Evolutionary conservation across 2,888 invertebrate species (phyloP).

Genomic region (Thecocarcelia acutangulata): DNA sequence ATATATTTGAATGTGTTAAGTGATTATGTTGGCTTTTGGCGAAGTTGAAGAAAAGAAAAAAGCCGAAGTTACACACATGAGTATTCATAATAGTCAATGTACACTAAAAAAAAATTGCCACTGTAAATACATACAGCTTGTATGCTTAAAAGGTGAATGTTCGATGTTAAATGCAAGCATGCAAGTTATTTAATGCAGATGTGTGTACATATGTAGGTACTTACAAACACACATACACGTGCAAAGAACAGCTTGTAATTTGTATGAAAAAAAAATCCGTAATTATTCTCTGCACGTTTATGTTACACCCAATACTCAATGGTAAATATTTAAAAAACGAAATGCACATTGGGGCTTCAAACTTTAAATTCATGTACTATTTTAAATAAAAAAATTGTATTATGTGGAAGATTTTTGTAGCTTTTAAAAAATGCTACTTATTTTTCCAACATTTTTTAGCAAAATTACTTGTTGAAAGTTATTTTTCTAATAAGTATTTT

Average conservation of each 20-base stretch:
- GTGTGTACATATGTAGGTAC: too few species aligned
- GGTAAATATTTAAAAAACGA: constrained; percentile 13
- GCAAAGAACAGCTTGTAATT: neutral
- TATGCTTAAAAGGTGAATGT: constrained; percentile 65
- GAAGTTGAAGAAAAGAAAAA: neutral
- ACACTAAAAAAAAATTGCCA: neutral
- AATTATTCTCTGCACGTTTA: constrained; percentile 39
- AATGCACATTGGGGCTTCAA: too few species aligned
- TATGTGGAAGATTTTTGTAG: too few species aligned
- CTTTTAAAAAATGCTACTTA: too few species aligned
- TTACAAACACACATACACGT: neutral
- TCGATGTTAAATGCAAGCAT: constrained; percentile 43
- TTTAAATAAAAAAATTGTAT: too few species aligned
- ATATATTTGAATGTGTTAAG: constrained; percentile 2
- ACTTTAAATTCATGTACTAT: too few species aligned
- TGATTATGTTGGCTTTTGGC: constrained; percentile 49
- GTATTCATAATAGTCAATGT: neutral
- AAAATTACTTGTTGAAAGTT: too few species aligned
- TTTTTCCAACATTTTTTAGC: too few species aligned
- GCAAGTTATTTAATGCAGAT: too few species aligned
- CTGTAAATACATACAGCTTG: constrained; percentile 3
- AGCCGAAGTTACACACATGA: constrained; percentile 40
- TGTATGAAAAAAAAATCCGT: constrained; percentile 31
- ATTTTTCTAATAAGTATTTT: too few species aligned
- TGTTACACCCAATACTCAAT: constrained; percentile 30